Base-by-base conservation (phyloP, 1,140 invertebrate species). In the Heliconius nattereri region DNA sequence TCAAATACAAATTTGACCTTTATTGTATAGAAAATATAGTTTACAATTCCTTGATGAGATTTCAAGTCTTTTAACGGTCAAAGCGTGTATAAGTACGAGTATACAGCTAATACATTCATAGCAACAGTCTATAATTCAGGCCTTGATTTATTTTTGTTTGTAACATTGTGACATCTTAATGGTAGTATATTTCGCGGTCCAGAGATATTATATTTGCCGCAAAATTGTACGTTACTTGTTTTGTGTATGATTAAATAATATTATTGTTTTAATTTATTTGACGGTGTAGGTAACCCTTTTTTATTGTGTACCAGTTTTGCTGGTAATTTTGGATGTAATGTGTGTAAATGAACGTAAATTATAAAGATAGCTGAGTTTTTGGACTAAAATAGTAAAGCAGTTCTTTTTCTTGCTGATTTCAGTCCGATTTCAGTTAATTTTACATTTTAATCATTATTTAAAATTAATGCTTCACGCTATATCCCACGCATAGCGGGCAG, bases 81-180 rank as follows among this genome's bases (percentile, higher is more conserved):
- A 57, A 23, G 54, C 54, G 11, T 5, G 13, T 45, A 57, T 9
- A n/a, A n/a, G 54, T 54, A 78, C 60, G 60, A 78, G 73, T 78
- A 73, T 80, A 57, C 73, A 75, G 78, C 80, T 78, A 80, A 80
- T 80, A 77, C 60, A 71, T 77, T 79, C 74, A 77, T 71, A 76
- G 77, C 75, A 72, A 83, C 78, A 81, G 79, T 83, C 79, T 81
- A 87, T 87, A 81, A 87, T 84, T 88, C 85, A 86, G 78, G 52
- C 54, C 40, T 71, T 83, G 78, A 85, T 83, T 80, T 85, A 85
- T 80, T 70, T 71, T 80, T 78, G 81, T 84, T 85, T 83, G 85
- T 80, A 83, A 79, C 79, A 49, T 73, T 80, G 83, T 84, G 88
- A 86, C 87, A 82, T 85, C 86, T 89, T 89, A 87, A 89, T 87